A percentile compares a stretch with the other conserved stretches of the same genome.
Conservation (phyloP, 2,888 invertebrate genomes). For the Aproaerema taeniolella region DNA sequence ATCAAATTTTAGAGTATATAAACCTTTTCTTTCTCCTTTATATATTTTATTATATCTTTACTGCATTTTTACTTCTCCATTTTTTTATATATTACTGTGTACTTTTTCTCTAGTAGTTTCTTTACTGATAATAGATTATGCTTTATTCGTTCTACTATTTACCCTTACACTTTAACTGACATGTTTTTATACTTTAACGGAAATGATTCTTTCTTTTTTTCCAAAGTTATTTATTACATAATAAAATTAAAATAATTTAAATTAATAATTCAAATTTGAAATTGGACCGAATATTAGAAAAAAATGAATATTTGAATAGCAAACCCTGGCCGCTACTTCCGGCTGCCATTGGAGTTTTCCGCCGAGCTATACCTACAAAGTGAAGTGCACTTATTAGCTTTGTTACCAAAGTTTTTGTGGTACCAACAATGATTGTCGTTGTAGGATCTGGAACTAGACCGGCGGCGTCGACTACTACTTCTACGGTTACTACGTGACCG, state of each 20-base stretch:
- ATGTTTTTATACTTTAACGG: no score
- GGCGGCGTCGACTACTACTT: background rate
- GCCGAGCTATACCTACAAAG: slow-evolving; percentile 1
- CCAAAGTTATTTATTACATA: no score
- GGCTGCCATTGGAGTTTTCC: slow-evolving; percentile 20
- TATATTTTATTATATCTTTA: background rate
- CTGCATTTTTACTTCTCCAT: background rate
- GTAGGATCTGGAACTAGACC: slow-evolving; percentile 2
- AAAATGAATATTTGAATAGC: no score
- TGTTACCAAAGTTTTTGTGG: slow-evolving; percentile 11
- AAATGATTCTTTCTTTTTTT: no score
- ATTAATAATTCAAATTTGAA: no score
- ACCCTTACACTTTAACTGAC: no score
- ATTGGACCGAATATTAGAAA: no score
- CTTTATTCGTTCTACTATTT: background rate
- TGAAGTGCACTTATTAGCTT: slow-evolving; percentile 13
- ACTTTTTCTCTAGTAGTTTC: background rate
- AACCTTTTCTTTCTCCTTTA: background rate
- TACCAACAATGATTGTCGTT: slow-evolving; percentile 11
- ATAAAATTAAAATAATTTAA: no score
- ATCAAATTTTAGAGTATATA: background rate
- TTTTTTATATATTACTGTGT: background rate
- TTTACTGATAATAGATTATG: background rate
- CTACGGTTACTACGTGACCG: background rate
- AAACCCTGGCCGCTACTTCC: slow-evolving; percentile 12